phyloP scores from a whole-genome alignment of 2,113 vertebrate species.

The Rhea americana region DNA sequence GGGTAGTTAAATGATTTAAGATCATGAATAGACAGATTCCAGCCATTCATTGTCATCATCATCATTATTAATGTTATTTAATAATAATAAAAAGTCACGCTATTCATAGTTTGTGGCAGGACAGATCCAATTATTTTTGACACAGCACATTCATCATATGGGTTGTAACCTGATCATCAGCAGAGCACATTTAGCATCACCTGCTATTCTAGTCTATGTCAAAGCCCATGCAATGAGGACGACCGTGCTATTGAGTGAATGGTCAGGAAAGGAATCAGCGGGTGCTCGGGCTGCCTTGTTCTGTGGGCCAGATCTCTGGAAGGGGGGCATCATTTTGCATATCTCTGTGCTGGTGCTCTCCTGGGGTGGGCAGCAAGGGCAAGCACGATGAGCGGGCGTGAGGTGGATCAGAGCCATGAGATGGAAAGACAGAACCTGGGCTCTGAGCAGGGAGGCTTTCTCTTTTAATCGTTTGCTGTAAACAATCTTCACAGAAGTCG shows the following conservation, averaged over 20 bases:
- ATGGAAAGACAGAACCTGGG: neutral
- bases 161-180: neutral
- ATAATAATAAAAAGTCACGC: neutral
- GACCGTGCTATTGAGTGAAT: neutral
- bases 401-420: neutral
- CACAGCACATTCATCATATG: neutral
- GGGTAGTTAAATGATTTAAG: neutral
- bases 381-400: too few species aligned
- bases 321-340: fast-evolving
- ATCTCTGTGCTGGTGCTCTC: neutral
- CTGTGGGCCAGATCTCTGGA: fast-evolving
- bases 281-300: neutral
- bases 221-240: neutral
- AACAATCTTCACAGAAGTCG: neutral
- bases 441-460: neutral
- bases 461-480: neutral
- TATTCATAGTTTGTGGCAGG: neutral
- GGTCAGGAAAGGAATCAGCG: neutral
- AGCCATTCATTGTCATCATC: neutral
- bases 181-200: neutral
- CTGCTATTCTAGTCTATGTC: neutral
- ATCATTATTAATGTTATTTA: neutral
- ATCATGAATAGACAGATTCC: neutral
- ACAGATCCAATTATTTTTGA: neutral
- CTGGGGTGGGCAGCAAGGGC: neutral